A percentile compares a stretch with the other conserved stretches of the same genome.
phyloP scores from a whole-genome alignment of 2,797 vertebrate genomes.

The Myotis pilosus region DNA sequence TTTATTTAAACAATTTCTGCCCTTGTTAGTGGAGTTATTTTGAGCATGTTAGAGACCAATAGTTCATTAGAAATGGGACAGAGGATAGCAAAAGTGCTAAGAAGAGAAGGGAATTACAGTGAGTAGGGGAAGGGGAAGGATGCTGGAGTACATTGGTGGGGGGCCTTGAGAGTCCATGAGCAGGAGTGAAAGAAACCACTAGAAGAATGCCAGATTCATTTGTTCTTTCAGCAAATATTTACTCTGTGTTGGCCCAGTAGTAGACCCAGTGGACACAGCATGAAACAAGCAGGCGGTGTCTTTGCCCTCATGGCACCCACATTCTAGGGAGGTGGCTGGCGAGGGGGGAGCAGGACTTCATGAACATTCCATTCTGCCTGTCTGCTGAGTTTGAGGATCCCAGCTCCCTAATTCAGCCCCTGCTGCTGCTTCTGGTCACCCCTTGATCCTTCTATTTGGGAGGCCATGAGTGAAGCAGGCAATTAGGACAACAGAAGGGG shows the following conservation, averaged over 20 bases:
- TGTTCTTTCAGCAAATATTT: background rate
- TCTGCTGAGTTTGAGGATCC: background rate
- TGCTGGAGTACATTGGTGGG: background rate
- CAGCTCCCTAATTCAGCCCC: background rate
- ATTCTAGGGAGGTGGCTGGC: rapidly evolving
- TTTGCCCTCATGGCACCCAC: background rate
- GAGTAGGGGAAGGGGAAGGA: background rate
- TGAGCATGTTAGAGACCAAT: background rate
- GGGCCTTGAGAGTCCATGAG: background rate
- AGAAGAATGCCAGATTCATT: background rate
- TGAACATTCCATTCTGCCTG: background rate
- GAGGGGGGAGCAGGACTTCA: background rate
- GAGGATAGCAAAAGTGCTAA: background rate
- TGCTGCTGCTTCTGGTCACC: background rate
- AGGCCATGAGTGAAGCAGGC: background rate
- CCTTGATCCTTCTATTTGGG: background rate
- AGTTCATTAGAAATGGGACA: background rate
- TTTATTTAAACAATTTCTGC: background rate
- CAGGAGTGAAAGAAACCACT: background rate
- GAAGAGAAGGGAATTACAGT: background rate
- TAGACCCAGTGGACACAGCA: background rate
- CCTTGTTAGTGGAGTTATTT: background rate
- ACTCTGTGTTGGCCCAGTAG: background rate
- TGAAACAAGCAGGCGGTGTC: background rate
- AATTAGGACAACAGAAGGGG: background rate